Conservation (phyloP, 2,113 vertebrate species). For the Trichechus manatus region DNA sequence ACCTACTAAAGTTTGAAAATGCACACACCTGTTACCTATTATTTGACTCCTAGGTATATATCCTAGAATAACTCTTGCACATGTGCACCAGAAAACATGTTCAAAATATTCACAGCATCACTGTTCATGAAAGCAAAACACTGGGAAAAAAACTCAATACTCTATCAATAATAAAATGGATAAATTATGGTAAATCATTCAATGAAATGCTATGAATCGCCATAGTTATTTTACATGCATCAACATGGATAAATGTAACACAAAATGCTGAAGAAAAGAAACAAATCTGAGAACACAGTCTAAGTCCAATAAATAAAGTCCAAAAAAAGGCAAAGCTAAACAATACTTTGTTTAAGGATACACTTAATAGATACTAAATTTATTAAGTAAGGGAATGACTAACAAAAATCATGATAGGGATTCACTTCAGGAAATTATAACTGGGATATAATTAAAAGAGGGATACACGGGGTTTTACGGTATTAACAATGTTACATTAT, state of each 20-base stretch:
- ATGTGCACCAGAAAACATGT: not conserved
- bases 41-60: not conserved
- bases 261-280: not conserved
- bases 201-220: not conserved
- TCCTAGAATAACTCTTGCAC: not conserved
- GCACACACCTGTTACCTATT: not conserved
- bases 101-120: not conserved
- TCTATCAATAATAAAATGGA: not conserved
- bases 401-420: not conserved
- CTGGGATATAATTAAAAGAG: not conserved
- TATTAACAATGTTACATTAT: not conserved
- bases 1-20: not conserved
- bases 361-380: not conserved
- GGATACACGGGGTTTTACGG: fast-evolving
- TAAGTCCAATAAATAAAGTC: not conserved
- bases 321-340: constrained; percentile 2
- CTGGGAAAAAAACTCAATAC: not conserved
- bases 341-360: not conserved
- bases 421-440: not conserved
- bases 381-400: not conserved
- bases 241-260: not conserved
- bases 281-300: not conserved
- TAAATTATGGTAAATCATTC: not conserved
- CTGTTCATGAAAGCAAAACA: not conserved
- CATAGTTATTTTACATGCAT: not conserved